phyloP scores from a whole-genome alignment of 2,797 vertebrate genomes.

The Tenualosa ilisha region DNA sequence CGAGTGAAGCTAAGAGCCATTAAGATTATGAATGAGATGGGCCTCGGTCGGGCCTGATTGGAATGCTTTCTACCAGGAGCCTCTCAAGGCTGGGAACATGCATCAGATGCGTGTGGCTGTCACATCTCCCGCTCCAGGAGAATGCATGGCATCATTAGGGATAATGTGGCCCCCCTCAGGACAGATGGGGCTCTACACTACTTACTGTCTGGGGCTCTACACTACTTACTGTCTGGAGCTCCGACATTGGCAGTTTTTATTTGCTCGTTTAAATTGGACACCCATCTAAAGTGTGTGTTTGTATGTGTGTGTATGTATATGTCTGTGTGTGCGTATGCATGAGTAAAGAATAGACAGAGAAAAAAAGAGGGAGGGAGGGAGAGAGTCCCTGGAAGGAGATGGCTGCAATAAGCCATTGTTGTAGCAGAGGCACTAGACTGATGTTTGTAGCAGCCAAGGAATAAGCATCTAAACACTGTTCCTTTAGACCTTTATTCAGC shows the following conservation, averaged over 20 bases:
- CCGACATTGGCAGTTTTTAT: slow-evolving; percentile 1
- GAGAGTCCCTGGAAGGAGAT: neutral
- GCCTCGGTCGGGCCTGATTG: neutral
- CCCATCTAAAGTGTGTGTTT: neutral
- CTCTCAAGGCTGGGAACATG: slow-evolving; percentile 46
- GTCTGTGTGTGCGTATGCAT: neutral
- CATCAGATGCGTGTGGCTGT: slow-evolving; percentile 50
- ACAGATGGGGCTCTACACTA: slow-evolving; percentile 25
- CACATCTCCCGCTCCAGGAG: slow-evolving; percentile 45
- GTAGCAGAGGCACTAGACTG: neutral
- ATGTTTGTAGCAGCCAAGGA: neutral
- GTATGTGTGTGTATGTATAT: neutral
- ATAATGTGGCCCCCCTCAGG: slow-evolving; percentile 25
- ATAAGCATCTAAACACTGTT: slow-evolving; percentile 40
- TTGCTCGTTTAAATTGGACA: neutral
- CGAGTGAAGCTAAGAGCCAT: neutral
- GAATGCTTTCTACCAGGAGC: slow-evolving; percentile 60
- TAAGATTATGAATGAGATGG: slow-evolving; percentile 3
- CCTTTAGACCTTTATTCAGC: slow-evolving; percentile 75
- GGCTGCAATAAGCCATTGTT: neutral
- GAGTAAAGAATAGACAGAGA: neutral
- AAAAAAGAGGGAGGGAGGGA: neutral
- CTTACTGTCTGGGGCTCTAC: neutral
- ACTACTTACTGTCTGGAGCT: neutral
- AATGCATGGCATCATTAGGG: slow-evolving; percentile 55